A percentile compares a stretch with the other conserved stretches of the same genome.
Conservation (phyloP, 1,140 invertebrate species). For the Bactericera cockerelli region DNA sequence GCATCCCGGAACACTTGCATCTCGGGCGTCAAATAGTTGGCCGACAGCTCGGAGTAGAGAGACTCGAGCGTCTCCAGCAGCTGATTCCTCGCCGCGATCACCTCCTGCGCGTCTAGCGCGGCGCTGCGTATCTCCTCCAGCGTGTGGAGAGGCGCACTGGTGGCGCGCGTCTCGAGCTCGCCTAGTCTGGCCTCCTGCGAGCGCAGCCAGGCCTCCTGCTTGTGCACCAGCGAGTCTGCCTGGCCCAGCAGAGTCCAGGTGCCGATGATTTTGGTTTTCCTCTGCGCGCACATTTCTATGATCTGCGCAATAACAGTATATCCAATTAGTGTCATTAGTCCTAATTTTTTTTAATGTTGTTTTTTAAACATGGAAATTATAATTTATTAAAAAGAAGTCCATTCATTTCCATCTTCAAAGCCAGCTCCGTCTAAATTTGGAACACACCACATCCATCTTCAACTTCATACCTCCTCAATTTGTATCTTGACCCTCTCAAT, state of each 20-base stretch:
- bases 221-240: constrained; percentile 35
- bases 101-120: constrained; percentile 22
- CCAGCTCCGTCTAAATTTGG: too few relatives aligned
- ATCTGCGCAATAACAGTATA: too few relatives aligned
- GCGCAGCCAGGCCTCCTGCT: constrained; percentile 40
- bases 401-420: too few relatives aligned
- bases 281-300: constrained; percentile 42
- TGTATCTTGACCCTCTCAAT: too few relatives aligned
- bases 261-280: constrained; percentile 45
- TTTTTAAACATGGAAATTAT: too few relatives aligned
- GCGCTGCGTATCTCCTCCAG: not conserved
- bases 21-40: not conserved
- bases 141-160: not conserved
- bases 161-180: not conserved
- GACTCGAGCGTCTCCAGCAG: constrained; percentile 39
- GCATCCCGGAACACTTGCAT: not conserved
- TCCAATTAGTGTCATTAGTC: too few relatives aligned
- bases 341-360: too few relatives aligned
- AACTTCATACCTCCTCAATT: too few relatives aligned
- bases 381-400: too few relatives aligned
- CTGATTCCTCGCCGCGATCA: constrained; percentile 37
- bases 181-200: not conserved
- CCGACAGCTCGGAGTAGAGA: constrained; percentile 39
- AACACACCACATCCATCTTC: too few relatives aligned
- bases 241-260: constrained; percentile 49